These are phyloP conservation scores for Drosophila dunni DNA, from an alignment of 1,140 invertebrate genomes.

Conservation along the genomic window DNA sequence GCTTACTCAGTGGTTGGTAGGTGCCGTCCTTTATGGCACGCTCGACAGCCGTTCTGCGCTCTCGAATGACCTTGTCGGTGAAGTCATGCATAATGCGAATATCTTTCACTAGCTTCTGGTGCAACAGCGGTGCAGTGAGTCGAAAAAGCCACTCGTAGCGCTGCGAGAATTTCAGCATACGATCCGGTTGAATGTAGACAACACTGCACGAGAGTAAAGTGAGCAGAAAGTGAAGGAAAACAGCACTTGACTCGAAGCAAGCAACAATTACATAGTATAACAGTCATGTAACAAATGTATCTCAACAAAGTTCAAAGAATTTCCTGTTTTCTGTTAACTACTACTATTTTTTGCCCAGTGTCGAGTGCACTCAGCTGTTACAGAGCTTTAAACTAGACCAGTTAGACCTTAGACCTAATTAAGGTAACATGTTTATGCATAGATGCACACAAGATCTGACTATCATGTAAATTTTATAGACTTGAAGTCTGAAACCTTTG, in stretches of 20 bases:
- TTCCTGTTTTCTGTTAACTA: too few relatives aligned
- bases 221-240: not conserved
- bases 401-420: too few relatives aligned
- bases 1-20: conserved; percentile 65
- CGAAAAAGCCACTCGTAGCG: conserved; percentile 68
- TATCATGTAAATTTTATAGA: too few relatives aligned
- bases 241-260: not conserved
- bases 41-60: conserved; percentile 56
- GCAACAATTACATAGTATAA: not conserved
- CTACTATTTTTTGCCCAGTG: too few relatives aligned
- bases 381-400: too few relatives aligned
- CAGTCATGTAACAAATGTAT: too few relatives aligned
- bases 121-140: conserved; percentile 44
- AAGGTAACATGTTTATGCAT: too few relatives aligned
- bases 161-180: conserved; percentile 64
- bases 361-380: too few relatives aligned
- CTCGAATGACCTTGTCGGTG: conserved; percentile 74
- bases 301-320: too few relatives aligned
- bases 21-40: conserved; percentile 59
- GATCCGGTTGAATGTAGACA: conserved; percentile 67
- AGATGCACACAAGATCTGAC: too few relatives aligned
- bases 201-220: conserved; percentile 39
- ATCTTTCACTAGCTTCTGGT: conserved; percentile 53
- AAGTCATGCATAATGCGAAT: conserved; percentile 74
- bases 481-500: too few relatives aligned